Base-by-base conservation (phyloP, 2,888 invertebrate genomes). In the Diaphora mendica region DNA sequence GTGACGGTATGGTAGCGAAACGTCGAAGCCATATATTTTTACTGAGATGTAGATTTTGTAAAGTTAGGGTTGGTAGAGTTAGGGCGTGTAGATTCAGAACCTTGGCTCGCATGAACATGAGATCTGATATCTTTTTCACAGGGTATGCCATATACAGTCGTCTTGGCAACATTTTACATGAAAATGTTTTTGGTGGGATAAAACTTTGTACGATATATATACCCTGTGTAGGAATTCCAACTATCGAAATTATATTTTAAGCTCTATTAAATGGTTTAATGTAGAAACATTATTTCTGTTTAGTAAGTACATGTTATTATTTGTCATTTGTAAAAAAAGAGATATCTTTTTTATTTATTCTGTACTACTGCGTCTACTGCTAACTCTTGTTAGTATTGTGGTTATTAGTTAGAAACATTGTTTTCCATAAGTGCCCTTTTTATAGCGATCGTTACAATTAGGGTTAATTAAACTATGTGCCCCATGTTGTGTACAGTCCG, bases 401-500 rank as follows among this genome's bases (percentile, higher is more conserved):
- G 64, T 39, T 48, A 5, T 35, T 64, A 59, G 39, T 51, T 73
- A 66, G 33, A 72, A 73, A 68, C 65, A 44, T 67, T 72, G 44
- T 75, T 70, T 72, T 67, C 59, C 65, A 42, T 66, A 39, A 73
- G 48, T n/a, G 72, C 77, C 42, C 76, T 75, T 79, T 73, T 79
- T 82, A 79, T 80, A 85, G 79, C 83, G 83, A 85, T 86, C 81
- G 82, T 86, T 82, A 85, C 82, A 90, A 90, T 91, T 90, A 90
- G 81, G 84, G 85, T 84, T 88, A 90, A 91, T 92, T 87, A 88
- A 85, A 84, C 81, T 84, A 85, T 89, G 86, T 82, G 82, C 78
- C 82, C 77, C 83, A 87, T 78, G 73, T 30, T 62, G 30, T 81
- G 75, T 73, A 74, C 77, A 80, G 85, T 84, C 78, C 87, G 85